Base-by-base conservation (phyloP, 2,797 vertebrate genomes). In the Acrossocheilus wenchowensis region DNA sequence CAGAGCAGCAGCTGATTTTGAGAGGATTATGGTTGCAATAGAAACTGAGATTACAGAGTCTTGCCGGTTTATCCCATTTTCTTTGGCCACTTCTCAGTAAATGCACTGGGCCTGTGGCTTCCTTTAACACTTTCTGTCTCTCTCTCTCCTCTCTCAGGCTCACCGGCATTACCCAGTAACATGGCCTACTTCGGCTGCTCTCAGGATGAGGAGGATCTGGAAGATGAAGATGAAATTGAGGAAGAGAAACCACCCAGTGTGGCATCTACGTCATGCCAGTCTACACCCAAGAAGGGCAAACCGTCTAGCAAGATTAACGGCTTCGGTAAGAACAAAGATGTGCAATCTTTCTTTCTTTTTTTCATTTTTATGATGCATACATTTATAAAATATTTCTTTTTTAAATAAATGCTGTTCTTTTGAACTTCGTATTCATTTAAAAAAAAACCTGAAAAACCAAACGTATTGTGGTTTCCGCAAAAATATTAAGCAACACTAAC, bases 101-200 rank as follows among this genome's bases (percentile, higher is more conserved):
- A 60, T 43, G 71, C 39, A 17, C 39, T 52, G 19, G 57, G n/a
- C 57, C 19, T 62, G 41, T 36, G 15, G 15, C 43, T 45, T 74
- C 69, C 39, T 57, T 48, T 77, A 48, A 75, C 7, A n/a, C 39
- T 45, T 68, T 19, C 39, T 19, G 21, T 34, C 5, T 54, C 60
- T 50, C 60, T 50, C 14, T 52, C n/a, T 68, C 41, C 0, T 23
- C 21, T 75, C 6, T 52, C 92, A 99, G 98, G 97, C 95, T 98
- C 98, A 88, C 93, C 97, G 86, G 98, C 98, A 86, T 96, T 99
- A 95, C 98, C 98, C 94, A 97, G 93, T 94, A 98, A 95, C 95
- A 97, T 99, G 97, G 96, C 97, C 5, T 98, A 97, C 95, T 99
- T 99, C 14, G 98, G 98, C 93, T 98, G 97, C 94, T 99, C 98